Evolutionary conservation across 2,888 invertebrate genomes (phyloP).

Genomic region (Scaptomyza parva): DNA sequence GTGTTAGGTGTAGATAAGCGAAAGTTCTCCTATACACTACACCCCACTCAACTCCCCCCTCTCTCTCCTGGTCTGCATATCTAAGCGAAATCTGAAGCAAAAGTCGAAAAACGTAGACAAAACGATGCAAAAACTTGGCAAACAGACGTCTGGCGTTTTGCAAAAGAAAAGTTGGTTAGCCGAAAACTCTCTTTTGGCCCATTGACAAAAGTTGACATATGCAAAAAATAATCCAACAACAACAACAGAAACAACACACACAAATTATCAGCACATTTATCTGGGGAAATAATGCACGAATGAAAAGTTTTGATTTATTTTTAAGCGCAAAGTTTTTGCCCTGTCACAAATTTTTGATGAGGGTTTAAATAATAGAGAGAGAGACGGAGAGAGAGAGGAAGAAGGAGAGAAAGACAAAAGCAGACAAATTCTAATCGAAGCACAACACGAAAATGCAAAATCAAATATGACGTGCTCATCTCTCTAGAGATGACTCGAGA

Average conservation of each 20-base stretch:
- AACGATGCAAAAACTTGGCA: constrained; percentile 59
- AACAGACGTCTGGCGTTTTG: constrained; percentile 43
- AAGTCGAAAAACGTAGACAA: constrained; percentile 43
- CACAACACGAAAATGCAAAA: constrained; percentile 63
- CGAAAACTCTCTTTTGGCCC: constrained; percentile 61
- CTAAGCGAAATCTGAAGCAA: constrained; percentile 43
- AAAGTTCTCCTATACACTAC: not conserved
- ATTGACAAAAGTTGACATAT: constrained; percentile 81
- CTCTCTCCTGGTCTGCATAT: constrained; percentile 26
- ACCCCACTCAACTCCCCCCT: constrained; percentile 1
- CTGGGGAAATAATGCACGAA: constrained; percentile 71
- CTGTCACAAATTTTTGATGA: constrained; percentile 75
- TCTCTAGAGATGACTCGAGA: constrained; percentile 24
- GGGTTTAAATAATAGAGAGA: constrained; percentile 49
- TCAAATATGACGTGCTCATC: constrained; percentile 59
- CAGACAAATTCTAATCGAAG: constrained; percentile 26
- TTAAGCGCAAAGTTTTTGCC: constrained; percentile 74
- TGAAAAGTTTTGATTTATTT: constrained; percentile 81
- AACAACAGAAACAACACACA: constrained; percentile 35
- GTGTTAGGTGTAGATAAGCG: constrained; percentile 37
- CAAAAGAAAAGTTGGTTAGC: constrained; percentile 24
- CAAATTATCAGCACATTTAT: constrained; percentile 80
- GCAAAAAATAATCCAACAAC: no score
- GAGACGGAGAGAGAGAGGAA: not conserved
- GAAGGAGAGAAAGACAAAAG: not conserved